A percentile compares a stretch with the other conserved stretches of the same genome.
Conservation (phyloP, 2,888 invertebrate genomes). For the Octonoba sinensis region DNA sequence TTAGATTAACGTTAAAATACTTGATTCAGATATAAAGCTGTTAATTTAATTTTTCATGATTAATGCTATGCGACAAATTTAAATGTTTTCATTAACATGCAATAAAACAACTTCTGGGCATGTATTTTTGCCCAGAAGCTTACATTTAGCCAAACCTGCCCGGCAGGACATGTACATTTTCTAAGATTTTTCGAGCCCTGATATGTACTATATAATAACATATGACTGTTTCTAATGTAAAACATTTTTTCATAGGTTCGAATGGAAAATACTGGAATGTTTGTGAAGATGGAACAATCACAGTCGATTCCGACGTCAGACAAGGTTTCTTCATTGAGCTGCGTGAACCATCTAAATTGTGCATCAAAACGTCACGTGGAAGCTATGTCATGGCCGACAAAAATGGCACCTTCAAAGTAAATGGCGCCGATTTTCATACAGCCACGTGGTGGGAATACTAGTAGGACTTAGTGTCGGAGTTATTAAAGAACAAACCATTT, state of each 20-base stretch:
- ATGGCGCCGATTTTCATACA: conserved; percentile 81
- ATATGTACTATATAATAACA: no score
- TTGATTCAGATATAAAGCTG: no score
- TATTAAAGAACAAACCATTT: conserved; percentile 19
- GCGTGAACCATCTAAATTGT: conserved; percentile 91
- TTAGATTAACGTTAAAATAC: no score
- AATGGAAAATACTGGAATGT: conserved; percentile 92
- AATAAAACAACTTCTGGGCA: no score
- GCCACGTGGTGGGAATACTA: conserved; percentile 97
- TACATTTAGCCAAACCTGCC: no score
- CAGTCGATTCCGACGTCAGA: conserved; percentile 82
- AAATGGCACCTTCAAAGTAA: conserved; percentile 89
- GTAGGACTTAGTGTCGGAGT: conserved; percentile 61
- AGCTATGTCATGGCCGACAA: conserved; percentile 90
- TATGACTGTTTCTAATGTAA: neutral
- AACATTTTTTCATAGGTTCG: conserved; percentile 74
- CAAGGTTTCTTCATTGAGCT: conserved; percentile 92
- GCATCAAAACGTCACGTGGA: conserved; percentile 81
- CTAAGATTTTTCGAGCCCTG: no score
- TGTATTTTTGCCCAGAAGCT: no score
- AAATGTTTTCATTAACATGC: no score
- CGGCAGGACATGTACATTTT: no score
- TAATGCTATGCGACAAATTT: no score
- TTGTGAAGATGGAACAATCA: conserved; percentile 83
- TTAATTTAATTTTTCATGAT: no score